Base-by-base conservation (phyloP, 2,113 vertebrate genomes). In the Perca fluviatilis region DNA sequence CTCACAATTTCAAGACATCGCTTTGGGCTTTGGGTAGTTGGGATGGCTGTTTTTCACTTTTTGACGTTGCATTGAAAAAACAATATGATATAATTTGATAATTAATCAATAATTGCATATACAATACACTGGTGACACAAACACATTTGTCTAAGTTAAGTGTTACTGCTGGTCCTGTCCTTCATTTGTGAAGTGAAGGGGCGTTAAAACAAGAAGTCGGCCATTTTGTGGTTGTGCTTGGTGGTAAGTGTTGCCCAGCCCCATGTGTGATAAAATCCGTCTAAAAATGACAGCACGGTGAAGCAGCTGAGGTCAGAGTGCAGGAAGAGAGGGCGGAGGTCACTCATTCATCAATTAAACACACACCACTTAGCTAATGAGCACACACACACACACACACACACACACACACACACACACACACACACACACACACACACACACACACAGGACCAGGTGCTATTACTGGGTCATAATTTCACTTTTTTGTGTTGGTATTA, bases 291-390 rank as follows among this genome's bases (percentile, higher is more conserved):
- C 46, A 56, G 68, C 40, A 33, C 57, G 57, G 56, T 77, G 64
- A 72, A 47, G 67, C 87, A 74, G 77, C 62, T 60, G 36, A 78
- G 85, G 86, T 89, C 87, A 89, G 40, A 86, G 86, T 56, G 72
- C 68, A 82, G 21, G 58, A 69, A 43, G 15, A 83, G 80, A 85
- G 88, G 87, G 21, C 14, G 50, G 16, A 65, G 86, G 88, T 88
- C 79, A 57, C 16, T 54, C 49, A 57, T 63, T 62, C 69, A 89
- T 91, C 82, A 83, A 87, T 88, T 87, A 79, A 80, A 82, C 69
- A 75, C 60, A 67, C 82, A 82, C 85, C 87, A 89, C 84, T 89
- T 79, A 83, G 69, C 80, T 84, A 88, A 89, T 84, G 69, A 87
- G 68, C 30, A 62, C 70, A n/a, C 67, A 69, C 79, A 67, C 56